These are phyloP conservation scores for Propithecus perrieri DNA, from an alignment of 2,797 vertebrate species.

Conservation along the genomic window DNA sequence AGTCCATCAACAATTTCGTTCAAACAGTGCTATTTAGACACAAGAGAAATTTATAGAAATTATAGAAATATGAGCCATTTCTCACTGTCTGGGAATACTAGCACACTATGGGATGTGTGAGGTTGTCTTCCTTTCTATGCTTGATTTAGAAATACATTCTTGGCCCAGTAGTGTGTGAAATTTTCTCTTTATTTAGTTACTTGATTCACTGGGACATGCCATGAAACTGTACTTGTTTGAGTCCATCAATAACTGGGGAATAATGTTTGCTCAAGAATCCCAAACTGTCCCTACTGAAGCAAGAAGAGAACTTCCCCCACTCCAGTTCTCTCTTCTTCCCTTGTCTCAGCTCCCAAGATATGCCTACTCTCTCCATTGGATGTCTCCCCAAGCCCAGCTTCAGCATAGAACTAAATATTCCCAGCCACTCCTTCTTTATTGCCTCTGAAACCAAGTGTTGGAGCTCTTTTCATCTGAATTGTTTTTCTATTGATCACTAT, in stretches of 20 bases:
- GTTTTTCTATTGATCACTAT: neutral
- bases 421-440: neutral
- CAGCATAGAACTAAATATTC: neutral
- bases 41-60: neutral
- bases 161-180: neutral
- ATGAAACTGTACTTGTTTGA: neutral
- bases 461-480: neutral
- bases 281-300: neutral
- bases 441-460: neutral
- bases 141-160: constrained; percentile 36
- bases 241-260: neutral
- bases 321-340: no score
- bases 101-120: neutral
- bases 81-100: neutral
- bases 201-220: neutral
- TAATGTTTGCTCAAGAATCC: neutral
- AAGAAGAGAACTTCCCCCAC: neutral
- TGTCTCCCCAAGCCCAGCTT: neutral
- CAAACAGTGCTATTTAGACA: neutral
- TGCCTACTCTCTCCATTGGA: neutral
- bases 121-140: neutral
- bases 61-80: neutral
- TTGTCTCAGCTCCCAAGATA: neutral
- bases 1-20: neutral
- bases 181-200: constrained; percentile 6